These are phyloP conservation scores for Agapornis roseicollis DNA, from an alignment of 2,113 vertebrate genomes.

Conservation along the genomic window DNA sequence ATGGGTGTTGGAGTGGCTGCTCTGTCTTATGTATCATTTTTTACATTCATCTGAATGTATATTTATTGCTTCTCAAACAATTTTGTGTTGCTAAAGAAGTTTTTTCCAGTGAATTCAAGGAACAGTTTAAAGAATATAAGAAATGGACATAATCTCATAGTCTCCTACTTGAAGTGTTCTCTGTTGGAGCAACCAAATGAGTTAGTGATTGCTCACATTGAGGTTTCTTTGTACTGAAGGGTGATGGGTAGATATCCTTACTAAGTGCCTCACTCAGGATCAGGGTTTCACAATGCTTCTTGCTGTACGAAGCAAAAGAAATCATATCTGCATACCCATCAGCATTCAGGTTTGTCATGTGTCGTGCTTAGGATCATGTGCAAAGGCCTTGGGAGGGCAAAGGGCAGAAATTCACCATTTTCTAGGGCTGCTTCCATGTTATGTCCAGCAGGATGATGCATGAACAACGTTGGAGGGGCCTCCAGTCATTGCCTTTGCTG, in stretches of 20 bases:
- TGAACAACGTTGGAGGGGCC: fast-evolving
- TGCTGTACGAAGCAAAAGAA: neutral
- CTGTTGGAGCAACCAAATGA: neutral
- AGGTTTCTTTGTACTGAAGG: neutral
- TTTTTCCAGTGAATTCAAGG: slow-evolving; percentile 7
- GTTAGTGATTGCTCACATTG: neutral
- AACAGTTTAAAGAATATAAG: neutral
- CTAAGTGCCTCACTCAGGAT: fast-evolving
- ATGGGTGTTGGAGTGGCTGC: slow-evolving; percentile 50
- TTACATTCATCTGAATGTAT: slow-evolving; percentile 32
- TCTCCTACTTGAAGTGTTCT: neutral
- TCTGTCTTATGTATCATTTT: slow-evolving; percentile 58
- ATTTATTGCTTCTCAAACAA: slow-evolving; percentile 54
- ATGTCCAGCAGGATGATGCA: neutral
- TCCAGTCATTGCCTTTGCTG: neutral
- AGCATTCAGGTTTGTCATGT: fast-evolving
- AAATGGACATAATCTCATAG: neutral
- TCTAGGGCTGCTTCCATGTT: fast-evolving
- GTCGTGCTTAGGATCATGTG: fast-evolving
- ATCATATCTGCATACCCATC: fast-evolving
- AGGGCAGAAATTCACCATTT: neutral
- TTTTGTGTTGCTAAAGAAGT: neutral
- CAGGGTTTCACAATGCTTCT: fast-evolving
- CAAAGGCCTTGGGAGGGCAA: neutral
- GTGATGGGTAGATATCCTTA: neutral